These are phyloP conservation scores for Stenurella melanura DNA, from an alignment of 2,888 invertebrate genomes.

Conservation along the genomic window DNA sequence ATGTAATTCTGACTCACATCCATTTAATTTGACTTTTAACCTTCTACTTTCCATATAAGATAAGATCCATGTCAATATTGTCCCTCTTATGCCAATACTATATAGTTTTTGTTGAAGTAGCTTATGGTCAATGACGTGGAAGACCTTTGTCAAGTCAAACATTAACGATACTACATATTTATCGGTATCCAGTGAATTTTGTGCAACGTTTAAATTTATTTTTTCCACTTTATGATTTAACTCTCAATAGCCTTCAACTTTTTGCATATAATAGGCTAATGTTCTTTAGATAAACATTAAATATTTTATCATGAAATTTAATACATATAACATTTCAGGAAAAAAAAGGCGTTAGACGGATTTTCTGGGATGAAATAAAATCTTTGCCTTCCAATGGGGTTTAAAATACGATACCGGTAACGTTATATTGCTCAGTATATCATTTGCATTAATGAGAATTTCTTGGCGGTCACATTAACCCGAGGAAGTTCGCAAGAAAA, in stretches of 20 bases:
- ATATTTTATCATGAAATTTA: not conserved
- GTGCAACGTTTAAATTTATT: not conserved
- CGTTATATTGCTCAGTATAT: constrained; percentile 65
- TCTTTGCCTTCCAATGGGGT: constrained; percentile 55
- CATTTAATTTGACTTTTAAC: too few species aligned
- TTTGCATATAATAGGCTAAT: not conserved
- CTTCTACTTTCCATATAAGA: too few species aligned
- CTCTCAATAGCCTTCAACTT: not conserved
- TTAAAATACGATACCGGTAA: constrained; percentile 60
- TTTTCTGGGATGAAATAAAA: constrained; percentile 23
- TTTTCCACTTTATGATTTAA: not conserved
- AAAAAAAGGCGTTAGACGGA: not conserved
- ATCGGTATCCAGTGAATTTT: too few species aligned
- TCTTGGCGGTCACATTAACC: constrained; percentile 67
- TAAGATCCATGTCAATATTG: too few species aligned
- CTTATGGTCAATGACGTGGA: too few species aligned
- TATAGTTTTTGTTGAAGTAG: too few species aligned
- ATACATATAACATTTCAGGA: not conserved
- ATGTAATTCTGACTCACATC: too few species aligned
- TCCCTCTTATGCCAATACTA: too few species aligned
- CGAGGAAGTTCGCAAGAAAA: constrained; percentile 63
- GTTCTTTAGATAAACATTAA: not conserved
- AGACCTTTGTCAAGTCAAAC: too few species aligned
- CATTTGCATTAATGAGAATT: constrained; percentile 69
- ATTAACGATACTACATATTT: too few species aligned